These are phyloP conservation scores for Trachurus trachurus DNA, from an alignment of 2,797 vertebrate species.

Conservation along the genomic window DNA sequence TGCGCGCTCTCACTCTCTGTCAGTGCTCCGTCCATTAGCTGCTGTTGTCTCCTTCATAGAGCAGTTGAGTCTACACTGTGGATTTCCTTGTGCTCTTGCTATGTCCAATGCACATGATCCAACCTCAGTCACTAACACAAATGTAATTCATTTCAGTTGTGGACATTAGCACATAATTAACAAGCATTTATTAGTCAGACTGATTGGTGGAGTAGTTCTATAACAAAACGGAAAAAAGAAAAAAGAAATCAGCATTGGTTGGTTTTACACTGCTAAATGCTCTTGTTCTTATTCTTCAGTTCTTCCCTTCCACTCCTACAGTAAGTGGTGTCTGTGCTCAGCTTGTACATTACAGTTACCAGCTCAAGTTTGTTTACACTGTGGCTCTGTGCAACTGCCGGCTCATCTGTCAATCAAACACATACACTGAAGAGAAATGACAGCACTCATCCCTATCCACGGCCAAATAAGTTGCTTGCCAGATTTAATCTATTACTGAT, in stretches of 20 bases:
- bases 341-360: neutral
- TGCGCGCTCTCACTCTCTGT: constrained; percentile 45
- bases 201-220: constrained; percentile 6
- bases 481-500: neutral
- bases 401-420: constrained; percentile 15
- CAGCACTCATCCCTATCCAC: neutral
- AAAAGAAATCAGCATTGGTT: neutral
- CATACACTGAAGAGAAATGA: neutral
- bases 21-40: constrained; percentile 45
- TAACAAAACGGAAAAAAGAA: neutral
- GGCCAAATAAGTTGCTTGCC: neutral
- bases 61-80: constrained; percentile 14
- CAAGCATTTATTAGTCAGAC: neutral
- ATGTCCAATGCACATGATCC: constrained; percentile 22
- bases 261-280: neutral
- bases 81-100: constrained; percentile 16
- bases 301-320: neutral
- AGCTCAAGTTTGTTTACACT: constrained; percentile 2
- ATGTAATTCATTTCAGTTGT: constrained; percentile 16
- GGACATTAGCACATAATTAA: neutral
- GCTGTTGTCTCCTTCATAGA: constrained; percentile 31
- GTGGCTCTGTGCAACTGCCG: neutral
- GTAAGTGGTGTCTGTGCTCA: neutral
- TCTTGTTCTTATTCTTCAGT: neutral
- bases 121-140: neutral